Percentiles rank a stretch among this genome's conserved stretches.
Conservation (phyloP, 2,113 vertebrate species). For the Apteryx mantelli region DNA sequence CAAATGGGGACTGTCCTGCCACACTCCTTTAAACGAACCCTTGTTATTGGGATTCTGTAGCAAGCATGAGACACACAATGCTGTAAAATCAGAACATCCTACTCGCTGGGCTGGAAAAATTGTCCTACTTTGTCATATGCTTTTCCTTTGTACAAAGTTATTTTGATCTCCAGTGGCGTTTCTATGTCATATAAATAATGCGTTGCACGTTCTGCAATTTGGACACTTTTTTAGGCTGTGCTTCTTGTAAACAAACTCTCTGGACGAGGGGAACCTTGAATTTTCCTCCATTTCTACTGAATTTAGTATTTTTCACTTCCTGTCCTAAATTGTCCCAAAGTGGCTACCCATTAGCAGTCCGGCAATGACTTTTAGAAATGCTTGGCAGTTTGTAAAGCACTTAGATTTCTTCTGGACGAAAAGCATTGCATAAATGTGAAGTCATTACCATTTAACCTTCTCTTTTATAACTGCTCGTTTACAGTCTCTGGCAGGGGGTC, state of each 20-base stretch:
- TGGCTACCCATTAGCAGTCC: not conserved
- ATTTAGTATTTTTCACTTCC: not conserved
- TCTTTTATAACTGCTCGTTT: not conserved
- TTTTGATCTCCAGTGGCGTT: not conserved
- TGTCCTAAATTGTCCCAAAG: not conserved
- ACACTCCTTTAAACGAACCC: not conserved
- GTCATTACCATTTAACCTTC: not conserved
- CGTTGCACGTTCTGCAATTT: not conserved
- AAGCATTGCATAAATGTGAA: not conserved
- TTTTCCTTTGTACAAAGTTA: not conserved
- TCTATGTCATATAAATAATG: not conserved
- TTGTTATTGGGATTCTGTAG: not conserved
- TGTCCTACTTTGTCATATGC: not conserved
- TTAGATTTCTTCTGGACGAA: not conserved
- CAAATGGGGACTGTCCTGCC: not conserved
- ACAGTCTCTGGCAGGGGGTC: not conserved
- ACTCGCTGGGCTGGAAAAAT: not conserved
- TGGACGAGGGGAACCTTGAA: not conserved
- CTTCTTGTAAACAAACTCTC: not conserved
- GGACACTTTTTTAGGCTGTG: fast-evolving
- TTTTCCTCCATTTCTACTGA: not conserved
- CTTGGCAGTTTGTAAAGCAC: not conserved
- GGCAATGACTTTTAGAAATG: not conserved
- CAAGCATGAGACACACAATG: not conserved
- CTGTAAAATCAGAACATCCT: not conserved